Evolutionary conservation across 2,113 vertebrate species (phyloP), one percentile per base, ranked within the genome.

Genomic region (Colius striatus): DNA sequence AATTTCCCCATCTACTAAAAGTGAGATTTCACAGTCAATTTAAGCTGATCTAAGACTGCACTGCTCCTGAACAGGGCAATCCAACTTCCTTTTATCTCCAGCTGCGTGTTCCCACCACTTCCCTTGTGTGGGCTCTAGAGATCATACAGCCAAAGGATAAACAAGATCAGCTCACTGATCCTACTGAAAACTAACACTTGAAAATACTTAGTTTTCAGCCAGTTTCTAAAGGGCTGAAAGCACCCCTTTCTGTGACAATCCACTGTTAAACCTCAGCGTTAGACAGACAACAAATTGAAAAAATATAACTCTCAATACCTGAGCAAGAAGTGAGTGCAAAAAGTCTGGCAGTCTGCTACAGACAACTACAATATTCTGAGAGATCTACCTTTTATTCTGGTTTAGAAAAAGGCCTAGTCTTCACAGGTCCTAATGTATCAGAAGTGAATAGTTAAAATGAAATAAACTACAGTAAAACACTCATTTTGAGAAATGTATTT

Each of bases 11-110:
- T 92, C 70, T 81, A 57, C 76, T 73, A 92, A 89, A 95, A 97
- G 84, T 90, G 89, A 96, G 95, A 95, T 97, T 97, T 97, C 96
- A 97, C 96, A 96, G 95, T 93, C 96, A 97, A 95, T 97, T 97
- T 94, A 94, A 95, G 92, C 91, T 95, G 96, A 95, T 97, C 95
- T 97, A 90, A 97, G 94, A 75, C 94, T 96, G 84, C 68, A 20
- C 65, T 91, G 86, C 94, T 96, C 94, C 96, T 87, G 96, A 94
- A 68, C 95, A 94, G 89, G 76, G 92, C 94, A 96, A 95, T 96
- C 92, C 89, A 84, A 87, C 95, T 97, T 96, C 81, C 94, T 96
- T 97, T 97, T 96, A 96, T 96, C 96, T 95, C 91, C 96, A 97
- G 94, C 94, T 96, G 95, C 30, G 1, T 92, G 86, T 89, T 95